Evolutionary conservation across 2,113 vertebrate species (phyloP).

Genomic region (Percopsis transmontana): DNA sequence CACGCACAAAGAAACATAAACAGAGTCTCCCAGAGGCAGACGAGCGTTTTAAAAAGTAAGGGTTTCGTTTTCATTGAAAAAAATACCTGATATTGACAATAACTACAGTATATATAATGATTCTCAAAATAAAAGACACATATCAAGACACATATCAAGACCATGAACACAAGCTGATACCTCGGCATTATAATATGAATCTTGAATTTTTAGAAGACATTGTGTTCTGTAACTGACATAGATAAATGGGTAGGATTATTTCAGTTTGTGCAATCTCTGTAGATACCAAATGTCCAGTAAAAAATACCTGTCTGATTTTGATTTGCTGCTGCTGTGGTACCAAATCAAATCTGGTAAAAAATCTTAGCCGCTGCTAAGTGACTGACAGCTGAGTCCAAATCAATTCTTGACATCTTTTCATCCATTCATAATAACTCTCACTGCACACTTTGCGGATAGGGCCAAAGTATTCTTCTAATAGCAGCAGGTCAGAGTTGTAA

Average conservation of each 20-base stretch:
- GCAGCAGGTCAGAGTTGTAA: constrained; percentile 25
- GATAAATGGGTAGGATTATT: too few relatives aligned
- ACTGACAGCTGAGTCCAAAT: constrained; percentile 56
- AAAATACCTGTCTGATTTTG: constrained; percentile 9
- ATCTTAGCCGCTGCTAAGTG: neutral
- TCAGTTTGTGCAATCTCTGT: too few relatives aligned
- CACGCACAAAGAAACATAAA: too few relatives aligned
- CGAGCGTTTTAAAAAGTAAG: constrained; percentile 31
- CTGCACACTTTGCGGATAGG: constrained; percentile 28
- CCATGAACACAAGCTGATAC: too few relatives aligned
- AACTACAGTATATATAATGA: neutral
- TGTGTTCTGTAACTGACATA: too few relatives aligned
- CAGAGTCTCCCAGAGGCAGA: neutral
- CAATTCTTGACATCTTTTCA: constrained; percentile 45
- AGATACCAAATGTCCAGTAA: neutral
- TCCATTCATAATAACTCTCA: constrained; percentile 33
- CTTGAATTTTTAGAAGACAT: too few relatives aligned
- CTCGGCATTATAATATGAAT: too few relatives aligned
- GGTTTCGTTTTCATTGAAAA: neutral
- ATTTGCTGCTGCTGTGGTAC: constrained; percentile 15
- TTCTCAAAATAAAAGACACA: neutral
- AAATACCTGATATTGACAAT: neutral
- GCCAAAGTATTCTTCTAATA: constrained; percentile 11
- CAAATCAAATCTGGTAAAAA: constrained; percentile 21
- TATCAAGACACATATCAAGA: too few relatives aligned